These are phyloP conservation scores for Brachyalestes nurse DNA, from an alignment of 2,797 vertebrate species.

Conservation along the genomic window DNA sequence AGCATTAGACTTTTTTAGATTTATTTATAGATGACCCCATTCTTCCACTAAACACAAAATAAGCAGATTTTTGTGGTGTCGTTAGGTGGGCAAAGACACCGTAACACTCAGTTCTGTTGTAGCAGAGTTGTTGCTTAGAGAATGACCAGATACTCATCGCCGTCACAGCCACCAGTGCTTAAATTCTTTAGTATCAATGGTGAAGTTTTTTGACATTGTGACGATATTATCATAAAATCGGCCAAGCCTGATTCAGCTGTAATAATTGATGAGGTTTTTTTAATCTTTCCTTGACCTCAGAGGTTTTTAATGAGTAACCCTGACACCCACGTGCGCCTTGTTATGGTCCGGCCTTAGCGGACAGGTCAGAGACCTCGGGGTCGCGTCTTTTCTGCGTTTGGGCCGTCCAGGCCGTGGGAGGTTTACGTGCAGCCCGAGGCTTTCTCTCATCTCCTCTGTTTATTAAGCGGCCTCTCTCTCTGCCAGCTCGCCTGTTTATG, in stretches of 20 bases:
- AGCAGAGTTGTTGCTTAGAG: too few relatives aligned
- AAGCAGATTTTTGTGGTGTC: too few relatives aligned
- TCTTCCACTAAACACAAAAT: too few relatives aligned
- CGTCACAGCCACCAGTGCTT: too few relatives aligned
- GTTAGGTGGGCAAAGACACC: too few relatives aligned
- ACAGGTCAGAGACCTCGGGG: constrained; percentile 15
- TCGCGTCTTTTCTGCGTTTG: not conserved
- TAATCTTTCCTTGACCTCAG: too few relatives aligned
- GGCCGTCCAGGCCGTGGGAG: constrained; percentile 18
- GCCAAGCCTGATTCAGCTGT: not conserved
- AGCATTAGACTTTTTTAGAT: too few relatives aligned
- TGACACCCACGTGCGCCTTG: not conserved
- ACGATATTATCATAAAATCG: not conserved
- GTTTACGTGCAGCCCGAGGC: constrained; percentile 32
- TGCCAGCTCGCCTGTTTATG: constrained; percentile 38
- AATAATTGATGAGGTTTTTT: too few relatives aligned
- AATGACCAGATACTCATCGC: too few relatives aligned
- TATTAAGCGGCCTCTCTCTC: constrained; percentile 32
- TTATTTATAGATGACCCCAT: too few relatives aligned
- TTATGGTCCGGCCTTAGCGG: not conserved
- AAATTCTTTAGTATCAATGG: not conserved
- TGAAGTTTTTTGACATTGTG: not conserved
- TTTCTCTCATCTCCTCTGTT: constrained; percentile 35
- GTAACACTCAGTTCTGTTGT: too few relatives aligned
- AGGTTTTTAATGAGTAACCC: not conserved